Base-by-base conservation (phyloP, 2,888 invertebrate genomes). In the Chirona hameri region DNA sequence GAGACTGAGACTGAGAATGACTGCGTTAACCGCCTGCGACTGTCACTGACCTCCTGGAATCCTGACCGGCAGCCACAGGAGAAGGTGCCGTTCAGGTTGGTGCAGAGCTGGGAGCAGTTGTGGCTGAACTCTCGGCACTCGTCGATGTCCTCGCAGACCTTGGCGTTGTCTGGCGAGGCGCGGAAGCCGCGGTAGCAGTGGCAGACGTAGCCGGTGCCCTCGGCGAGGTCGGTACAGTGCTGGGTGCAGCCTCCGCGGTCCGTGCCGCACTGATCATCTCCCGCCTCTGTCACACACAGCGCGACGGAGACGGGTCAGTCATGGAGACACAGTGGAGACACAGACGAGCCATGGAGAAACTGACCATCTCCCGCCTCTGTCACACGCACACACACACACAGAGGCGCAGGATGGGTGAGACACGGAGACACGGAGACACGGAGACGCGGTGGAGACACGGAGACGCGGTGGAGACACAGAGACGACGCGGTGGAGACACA, bases 51-150 rank as follows among this genome's bases (percentile, higher is more conserved):
- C 46, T 5, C 9, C 18, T 52, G 14, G 89, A 96, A 97, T 1
- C 95, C 96, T 0, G 93, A 91, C 14, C 93, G 91, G 86, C 99
- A 99, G 46, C 92, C 91, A 88, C 99, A 99, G 83, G 93, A 91
- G 87, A 93, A 95, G 0, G 93, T 92, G 52, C 98, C 99, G 87
- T 98, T 97, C 81, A 96, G 88, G 88, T 99, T 99, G 82, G 91
- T 91, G 87, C 99, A 99, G 65, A 94, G 90, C 87, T 99, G 99
- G 1, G 98, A 96, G 89, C 99, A 99, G 84, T 94, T 93, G 88
- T 96, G 95, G 46, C 91, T 91, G 83, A 95, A 94, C 31, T 92
- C 91, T 0, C 91, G 90, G 87, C 98, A 98, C 89, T 98, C 98
- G 88, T 98, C 93, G 27, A 97, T 91, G 88, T 98, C 98, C 83